Conservation (phyloP, 2,888 invertebrate genomes). For the Scelioninae gen. 2 region DNA sequence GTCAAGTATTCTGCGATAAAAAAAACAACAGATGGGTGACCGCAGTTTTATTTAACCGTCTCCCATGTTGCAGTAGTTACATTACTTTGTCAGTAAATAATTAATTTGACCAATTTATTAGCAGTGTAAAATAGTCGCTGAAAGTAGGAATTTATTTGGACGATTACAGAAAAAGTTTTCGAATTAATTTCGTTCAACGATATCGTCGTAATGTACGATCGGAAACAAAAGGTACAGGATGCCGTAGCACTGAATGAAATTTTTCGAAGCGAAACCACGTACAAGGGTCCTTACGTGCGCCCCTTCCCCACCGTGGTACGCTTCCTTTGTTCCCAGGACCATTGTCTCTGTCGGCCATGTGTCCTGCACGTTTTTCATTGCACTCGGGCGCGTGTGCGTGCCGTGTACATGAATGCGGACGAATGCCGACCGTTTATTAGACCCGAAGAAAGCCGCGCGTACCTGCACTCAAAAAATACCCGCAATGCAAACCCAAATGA, state of each 20-base stretch:
- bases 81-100: too few relatives aligned
- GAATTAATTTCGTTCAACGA: too few relatives aligned
- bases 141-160: too few relatives aligned
- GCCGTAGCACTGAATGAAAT: slow-evolving; percentile 19
- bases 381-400: slow-evolving; percentile 11
- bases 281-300: slow-evolving; percentile 11
- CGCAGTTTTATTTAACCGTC: too few relatives aligned
- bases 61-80: too few relatives aligned
- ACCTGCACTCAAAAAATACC: too few relatives aligned
- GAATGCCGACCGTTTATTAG: slow-evolving; percentile 47
- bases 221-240: not conserved
- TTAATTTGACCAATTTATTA: too few relatives aligned
- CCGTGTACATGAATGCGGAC: slow-evolving; percentile 38
- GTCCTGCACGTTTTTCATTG: slow-evolving; percentile 49
- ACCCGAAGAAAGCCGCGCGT: slow-evolving; percentile 11
- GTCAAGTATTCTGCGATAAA: too few relatives aligned
- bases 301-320: slow-evolving; percentile 11
- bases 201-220: not conserved
- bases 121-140: too few relatives aligned
- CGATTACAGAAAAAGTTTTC: too few relatives aligned
- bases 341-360: slow-evolving; percentile 60
- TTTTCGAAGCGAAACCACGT: slow-evolving; percentile 36
- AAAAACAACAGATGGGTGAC: too few relatives aligned
- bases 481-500: too few relatives aligned
- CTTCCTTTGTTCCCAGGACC: slow-evolving; percentile 43